Percentiles rank a stretch among this genome's conserved stretches.
Evolutionary conservation across 2,113 vertebrate genomes (phyloP).

Genomic region (Sphyrna mokarran): DNA sequence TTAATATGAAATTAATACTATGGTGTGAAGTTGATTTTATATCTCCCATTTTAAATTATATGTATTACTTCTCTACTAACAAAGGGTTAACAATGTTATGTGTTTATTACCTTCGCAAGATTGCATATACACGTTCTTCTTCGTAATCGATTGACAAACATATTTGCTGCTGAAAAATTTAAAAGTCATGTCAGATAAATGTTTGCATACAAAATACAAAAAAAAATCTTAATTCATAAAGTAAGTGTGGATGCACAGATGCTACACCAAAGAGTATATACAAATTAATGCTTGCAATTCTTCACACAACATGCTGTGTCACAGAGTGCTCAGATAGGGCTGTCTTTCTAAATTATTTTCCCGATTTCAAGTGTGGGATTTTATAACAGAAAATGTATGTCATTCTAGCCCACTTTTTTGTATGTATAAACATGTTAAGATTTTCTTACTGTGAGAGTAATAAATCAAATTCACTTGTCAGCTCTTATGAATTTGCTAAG

Average conservation of each 20-base stretch:
- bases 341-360: neutral
- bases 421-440: neutral
- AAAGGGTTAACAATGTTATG: neutral
- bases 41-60: neutral
- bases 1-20: neutral
- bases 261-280: neutral
- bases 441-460: neutral
- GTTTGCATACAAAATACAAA: neutral
- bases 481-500: neutral
- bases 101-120: slow-evolving; percentile 51
- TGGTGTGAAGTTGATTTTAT: neutral
- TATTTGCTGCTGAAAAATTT: slow-evolving; percentile 50
- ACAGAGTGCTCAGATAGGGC: neutral
- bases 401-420: neutral
- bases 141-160: slow-evolving; percentile 54
- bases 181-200: slow-evolving; percentile 21
- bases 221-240: neutral
- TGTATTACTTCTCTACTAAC: neutral
- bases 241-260: neutral
- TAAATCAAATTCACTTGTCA: neutral
- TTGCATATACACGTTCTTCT: slow-evolving; percentile 60
- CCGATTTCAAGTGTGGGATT: neutral
- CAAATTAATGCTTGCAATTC: neutral
- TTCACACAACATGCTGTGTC: neutral
- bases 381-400: neutral